Conservation (phyloP, 2,113 vertebrate species). For the Muscicapa adusta region DNA sequence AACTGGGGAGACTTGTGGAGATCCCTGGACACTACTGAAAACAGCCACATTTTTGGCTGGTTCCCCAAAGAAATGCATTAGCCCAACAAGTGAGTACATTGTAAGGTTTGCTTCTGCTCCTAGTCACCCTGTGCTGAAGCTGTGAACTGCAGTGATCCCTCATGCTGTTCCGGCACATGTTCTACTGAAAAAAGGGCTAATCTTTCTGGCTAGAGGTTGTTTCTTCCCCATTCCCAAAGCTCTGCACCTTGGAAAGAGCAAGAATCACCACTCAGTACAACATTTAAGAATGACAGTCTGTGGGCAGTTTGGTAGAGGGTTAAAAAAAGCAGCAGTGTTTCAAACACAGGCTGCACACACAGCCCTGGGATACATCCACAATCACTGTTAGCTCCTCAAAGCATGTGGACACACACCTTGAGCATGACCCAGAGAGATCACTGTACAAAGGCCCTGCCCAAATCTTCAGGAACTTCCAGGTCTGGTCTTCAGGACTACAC, state of each 20-base stretch:
- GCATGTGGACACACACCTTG: not conserved
- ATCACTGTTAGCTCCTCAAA: not conserved
- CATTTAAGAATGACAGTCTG: not conserved
- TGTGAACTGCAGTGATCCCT: not conserved
- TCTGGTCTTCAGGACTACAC: not conserved
- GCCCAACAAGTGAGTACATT: not conserved
- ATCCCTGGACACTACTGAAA: not conserved
- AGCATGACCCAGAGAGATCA: not conserved
- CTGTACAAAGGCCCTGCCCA: accelerated
- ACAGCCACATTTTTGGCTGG: not conserved
- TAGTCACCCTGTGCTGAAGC: not conserved
- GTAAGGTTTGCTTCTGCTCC: not conserved
- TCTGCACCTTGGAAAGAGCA: not conserved
- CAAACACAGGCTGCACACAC: not conserved
- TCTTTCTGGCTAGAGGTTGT: not conserved
- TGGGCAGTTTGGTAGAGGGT: no score
- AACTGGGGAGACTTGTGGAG: accelerated
- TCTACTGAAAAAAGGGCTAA: not conserved
- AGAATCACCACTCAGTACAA: not conserved
- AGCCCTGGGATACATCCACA: not conserved
- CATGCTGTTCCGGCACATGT: not conserved
- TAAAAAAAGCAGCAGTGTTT: not conserved
- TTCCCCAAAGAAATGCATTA: not conserved
- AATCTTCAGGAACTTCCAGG: not conserved
- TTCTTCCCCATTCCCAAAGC: not conserved